Base-by-base conservation (phyloP, 2,888 invertebrate genomes). In the Lampropteryx suffumata region DNA sequence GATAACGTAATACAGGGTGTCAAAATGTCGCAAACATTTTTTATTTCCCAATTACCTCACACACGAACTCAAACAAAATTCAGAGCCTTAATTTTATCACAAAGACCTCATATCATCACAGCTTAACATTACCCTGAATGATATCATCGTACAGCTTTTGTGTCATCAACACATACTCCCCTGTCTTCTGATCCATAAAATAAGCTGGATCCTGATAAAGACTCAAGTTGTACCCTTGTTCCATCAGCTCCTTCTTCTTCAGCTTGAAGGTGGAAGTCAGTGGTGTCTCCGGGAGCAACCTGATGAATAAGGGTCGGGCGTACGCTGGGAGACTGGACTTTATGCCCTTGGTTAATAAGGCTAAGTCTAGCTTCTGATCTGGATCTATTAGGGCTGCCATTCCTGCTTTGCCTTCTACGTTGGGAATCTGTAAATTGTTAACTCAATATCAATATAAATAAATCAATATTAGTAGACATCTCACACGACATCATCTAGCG, bases 321-420 rank as follows among this genome's bases (percentile, higher is more conserved):
- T 96, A 99, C 0, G 91, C 67, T 0, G 98, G 97, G 8, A 99
- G 84, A 14, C 92, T 91, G n/a, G 92, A 62, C 12, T 70, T 78
- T 0, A 90, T 57, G 0, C 83, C 82, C 57, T 79, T 76, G 0
- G 81, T 64, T n/a, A 90, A 59, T 0, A 86, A 77, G 1, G 85
- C 71, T 9, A 95, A 74, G 68, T 96, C 93, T 8, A 96, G 67
- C 43, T 91, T 91, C 9, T 90, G 88, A 1, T 93, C 91, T 0
- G 94, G 92, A 70, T 97, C 96, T 0, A 95, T 94, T 43, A 98
- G 95, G 0, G 98, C 96, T 0, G 94, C 97, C 98, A 99, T 98
- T 3, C 98, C 98, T 0, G 98, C 98, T 77, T 94, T 94, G 0
- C 98, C 98, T 84, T 97, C 96, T 1, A 92, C 88, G 56, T 94